Evolutionary conservation across 1,140 invertebrate species (phyloP), one percentile per base, ranked within the genome.

Genomic region (Bombus haemorrhoidalis): DNA sequence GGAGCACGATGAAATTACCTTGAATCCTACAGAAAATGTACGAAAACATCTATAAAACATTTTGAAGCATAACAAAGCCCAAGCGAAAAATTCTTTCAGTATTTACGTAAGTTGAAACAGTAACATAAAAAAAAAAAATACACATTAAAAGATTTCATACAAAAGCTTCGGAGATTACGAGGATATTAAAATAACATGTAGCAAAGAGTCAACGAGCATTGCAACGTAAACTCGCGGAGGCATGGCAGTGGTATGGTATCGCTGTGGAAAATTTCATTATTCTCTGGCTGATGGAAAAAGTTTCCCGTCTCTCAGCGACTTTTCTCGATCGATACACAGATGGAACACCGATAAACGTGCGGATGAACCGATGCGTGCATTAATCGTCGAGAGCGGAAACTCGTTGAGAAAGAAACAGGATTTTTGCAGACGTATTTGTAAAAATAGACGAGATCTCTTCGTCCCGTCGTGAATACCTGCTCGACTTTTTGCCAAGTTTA

Each of bases 201-300:
- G 64, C 37, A 37, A 3, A 66, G 75, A 39, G 37, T 39, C 39
- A 79, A 32, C 1, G 34, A 10, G 43, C 37, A 53, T 47, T 39
- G 12, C 25, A 25, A 37, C 32, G 37, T 39, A 57, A 75, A 79
- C 43, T 37, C 22, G 18, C 73, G 59, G 18, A 37, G 64, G 8
- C 12, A 12, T 32, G 75, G 25, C 32, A 25, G 18, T 3, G 73
- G 74, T 1, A 37, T 28, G 41, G 9, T 74, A 83, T 89, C 66
- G 75, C 69, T 53, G 66, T 53, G 77, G 68, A 73, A 86, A 90
- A 90, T 86, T 90, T 90, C 81, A 85, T 88, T 90, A 90, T 81
- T 88, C 71, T 37, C 57, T 43, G 73, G 64, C 81, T 86, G 83
- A 90, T 90, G 83, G 83, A 88, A 90, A 90, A 90, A 88, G 86